These are phyloP conservation scores for Ennomos fuscantarius DNA, from an alignment of 2,888 invertebrate genomes.

Conservation along the genomic window DNA sequence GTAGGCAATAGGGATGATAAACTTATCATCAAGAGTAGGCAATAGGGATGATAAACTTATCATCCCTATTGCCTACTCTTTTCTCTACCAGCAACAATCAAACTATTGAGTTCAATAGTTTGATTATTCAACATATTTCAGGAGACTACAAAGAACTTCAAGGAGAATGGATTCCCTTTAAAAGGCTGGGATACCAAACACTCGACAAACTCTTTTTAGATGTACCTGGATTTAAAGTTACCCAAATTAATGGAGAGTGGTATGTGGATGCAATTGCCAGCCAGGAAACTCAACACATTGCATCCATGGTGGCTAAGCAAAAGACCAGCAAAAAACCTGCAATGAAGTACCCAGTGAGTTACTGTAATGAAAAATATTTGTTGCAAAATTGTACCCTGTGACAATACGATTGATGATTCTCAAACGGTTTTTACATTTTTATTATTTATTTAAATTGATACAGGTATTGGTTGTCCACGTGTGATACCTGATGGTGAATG, in stretches of 20 bases:
- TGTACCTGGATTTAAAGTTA: constrained; percentile 84
- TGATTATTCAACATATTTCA: constrained; percentile 41
- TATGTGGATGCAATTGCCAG: constrained; percentile 84
- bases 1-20: background rate
- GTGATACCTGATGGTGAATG: no score
- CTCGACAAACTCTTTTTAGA: constrained; percentile 86
- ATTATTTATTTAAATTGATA: no score
- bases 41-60: background rate
- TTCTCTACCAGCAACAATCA: no score
- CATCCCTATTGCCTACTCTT: no score
- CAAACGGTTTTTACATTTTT: no score
- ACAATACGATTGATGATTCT: no score
- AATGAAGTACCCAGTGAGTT: constrained; percentile 65
- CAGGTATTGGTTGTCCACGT: no score
- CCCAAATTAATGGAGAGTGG: constrained; percentile 81
- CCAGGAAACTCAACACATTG: constrained; percentile 86
- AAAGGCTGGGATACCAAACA: constrained; percentile 83
- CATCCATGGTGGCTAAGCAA: constrained; percentile 78
- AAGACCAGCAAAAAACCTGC: constrained; percentile 72
- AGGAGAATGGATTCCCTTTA: constrained; percentile 87
- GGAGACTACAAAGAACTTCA: constrained; percentile 87
- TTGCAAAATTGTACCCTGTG: no score
- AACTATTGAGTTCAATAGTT: no score
- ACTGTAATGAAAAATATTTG: constrained; percentile 18
- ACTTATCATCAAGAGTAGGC: no score